Conservation (phyloP, 2,888 invertebrate species). For the Petrolisthes cinctipes region DNA sequence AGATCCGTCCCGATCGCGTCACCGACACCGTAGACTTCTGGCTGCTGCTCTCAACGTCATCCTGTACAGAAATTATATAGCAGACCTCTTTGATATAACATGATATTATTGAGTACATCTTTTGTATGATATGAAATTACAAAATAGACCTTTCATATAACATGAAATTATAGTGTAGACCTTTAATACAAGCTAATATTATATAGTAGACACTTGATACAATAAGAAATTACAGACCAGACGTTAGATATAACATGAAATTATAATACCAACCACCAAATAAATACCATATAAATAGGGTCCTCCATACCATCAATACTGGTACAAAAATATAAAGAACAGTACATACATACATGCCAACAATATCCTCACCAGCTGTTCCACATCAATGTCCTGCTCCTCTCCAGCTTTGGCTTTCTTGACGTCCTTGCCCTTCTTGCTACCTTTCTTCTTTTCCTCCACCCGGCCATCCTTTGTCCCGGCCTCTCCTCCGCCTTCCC, state of each 20-base stretch:
- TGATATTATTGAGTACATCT: no score
- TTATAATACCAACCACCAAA: background rate
- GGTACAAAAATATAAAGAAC: background rate
- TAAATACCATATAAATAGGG: background rate
- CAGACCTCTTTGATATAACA: no score
- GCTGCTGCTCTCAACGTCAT: conserved; percentile 68
- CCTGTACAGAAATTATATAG: conserved; percentile 26
- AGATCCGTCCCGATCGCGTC: conserved; percentile 75
- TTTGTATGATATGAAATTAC: no score
- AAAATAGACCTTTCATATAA: no score
- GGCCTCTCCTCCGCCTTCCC: background rate
- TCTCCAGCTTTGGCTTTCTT: conserved; percentile 25
- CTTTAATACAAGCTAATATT: no score
- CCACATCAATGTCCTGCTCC: conserved; percentile 35
- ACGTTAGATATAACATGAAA: background rate
- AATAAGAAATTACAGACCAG: no score
- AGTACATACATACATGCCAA: background rate
- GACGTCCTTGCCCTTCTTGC: conserved; percentile 22
- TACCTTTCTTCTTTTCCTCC: conserved; percentile 29
- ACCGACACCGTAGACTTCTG: conserved; percentile 71
- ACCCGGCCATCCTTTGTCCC: background rate
- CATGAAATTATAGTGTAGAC: no score
- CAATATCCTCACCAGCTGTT: conserved; percentile 12
- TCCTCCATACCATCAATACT: background rate
- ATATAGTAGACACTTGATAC: no score